Evolutionary conservation across 2,113 vertebrate species (phyloP), one percentile per base, ranked within the genome.

Genomic region (Leptobrachium leishanense): DNA sequence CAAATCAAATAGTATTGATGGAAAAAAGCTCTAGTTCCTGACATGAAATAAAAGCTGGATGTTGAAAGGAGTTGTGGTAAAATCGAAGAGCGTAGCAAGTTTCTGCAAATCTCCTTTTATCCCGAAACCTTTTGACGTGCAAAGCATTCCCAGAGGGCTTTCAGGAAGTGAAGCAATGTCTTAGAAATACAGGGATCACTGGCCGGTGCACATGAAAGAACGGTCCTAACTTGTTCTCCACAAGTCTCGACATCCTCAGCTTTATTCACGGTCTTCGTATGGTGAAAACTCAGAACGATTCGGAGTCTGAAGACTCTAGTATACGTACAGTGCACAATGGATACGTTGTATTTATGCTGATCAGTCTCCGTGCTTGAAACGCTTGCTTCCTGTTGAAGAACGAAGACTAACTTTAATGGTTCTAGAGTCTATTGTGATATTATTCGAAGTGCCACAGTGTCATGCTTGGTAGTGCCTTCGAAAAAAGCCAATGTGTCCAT

Each of bases 31-130:
- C 41, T n/a, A 40, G 8, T 74, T 68, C 78, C 72, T 81, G 78
- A 85, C 85, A 59, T 86, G 86, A 88, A 86, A 88, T 53, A 6
- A 81, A 50, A 81, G 74, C 81, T 66, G 55, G 66, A 46, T 76
- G 79, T 82, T 68, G 79, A 64, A 76, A 83, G 77, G 82, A 67
- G 31, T 46, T 63, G 83, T 81, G 42, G 8, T 64, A 83, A 68
- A 72, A 74, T 76, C 62, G 6, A 42, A 55, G 41, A 68, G 62
- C 74, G 77, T 71, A 66, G 74, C 77, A 73, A 75, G 79, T 84
- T 84, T 80, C 64, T 59, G 82, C 77, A 6, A 77, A 59, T 70
- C 63, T 80, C 62, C 72, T 85, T 87, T 84, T 79, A 83, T 86
- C 76, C 79, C 39, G 7, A 2, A 9, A 72, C n/a, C 12, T 39